Base-by-base conservation (phyloP, 2,113 vertebrate species). In the Ochotona princeps region DNA sequence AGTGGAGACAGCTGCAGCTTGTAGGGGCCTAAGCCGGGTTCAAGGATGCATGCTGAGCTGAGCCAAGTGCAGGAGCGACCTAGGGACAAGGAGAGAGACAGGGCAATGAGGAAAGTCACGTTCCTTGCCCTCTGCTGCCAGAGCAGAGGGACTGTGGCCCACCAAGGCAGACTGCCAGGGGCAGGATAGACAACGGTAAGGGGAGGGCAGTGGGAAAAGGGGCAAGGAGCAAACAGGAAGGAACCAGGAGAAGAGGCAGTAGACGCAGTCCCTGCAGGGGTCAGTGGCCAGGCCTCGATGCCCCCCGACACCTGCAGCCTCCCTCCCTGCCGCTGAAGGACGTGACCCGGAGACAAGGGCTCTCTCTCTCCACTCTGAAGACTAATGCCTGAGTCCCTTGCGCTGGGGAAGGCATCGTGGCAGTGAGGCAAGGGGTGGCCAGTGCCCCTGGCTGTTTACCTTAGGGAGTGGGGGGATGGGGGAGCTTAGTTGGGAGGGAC, bases 41-140 rank as follows among this genome's bases (percentile, higher is more conserved):
- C 96, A 97, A 92, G 76, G 85, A 67, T 83, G 89, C 95, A 96
- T 96, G 86, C 92, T 96, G 94, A 89, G 90, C 74, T 63, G 76
- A 76, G 51, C 79, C 75, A 83, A 88, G 44, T 0, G 1, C 90
- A 66, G 89, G 93, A 82, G 38, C 5, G 4, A 95, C 95, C 95
- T 97, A 85, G 7, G 51, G 65, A 96, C 54, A 78, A 93, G 92
- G 54, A 49, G 75, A 93, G 73, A 92, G 65, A 87, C 8, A 49
- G 44, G 15, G 35, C 79, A 23, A 4, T 54, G 61, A 90, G 75
- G 76, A 44, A 72, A 89, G 81, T 54, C 82, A 35, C 81, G 47
- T 88, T 87, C n/a, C 86, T 83, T 61, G 44, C 72, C 47, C 28
- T 83, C 87, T 28, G 23, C n/a, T 81, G 60, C 70, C 35, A 75